These are phyloP conservation scores for Alcis repandata DNA, from an alignment of 2,888 invertebrate genomes.

Conservation along the genomic window DNA sequence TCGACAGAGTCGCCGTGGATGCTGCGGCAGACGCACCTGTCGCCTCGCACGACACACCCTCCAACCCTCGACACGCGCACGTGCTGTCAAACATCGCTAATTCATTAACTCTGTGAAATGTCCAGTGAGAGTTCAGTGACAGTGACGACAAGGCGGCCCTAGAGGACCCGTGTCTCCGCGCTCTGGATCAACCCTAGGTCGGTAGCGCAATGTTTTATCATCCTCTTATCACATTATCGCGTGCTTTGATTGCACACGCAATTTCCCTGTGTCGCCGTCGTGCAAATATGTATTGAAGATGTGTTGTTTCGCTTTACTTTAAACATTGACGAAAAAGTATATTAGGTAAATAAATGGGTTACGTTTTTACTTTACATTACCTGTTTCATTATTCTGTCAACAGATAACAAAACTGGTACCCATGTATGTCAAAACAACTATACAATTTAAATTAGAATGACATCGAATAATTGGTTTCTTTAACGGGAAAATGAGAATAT, in stretches of 20 bases:
- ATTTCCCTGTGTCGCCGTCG: constrained; percentile 60
- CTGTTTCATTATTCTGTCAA: constrained; percentile 9
- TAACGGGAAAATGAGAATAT: constrained; percentile 10
- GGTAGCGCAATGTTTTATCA: constrained; percentile 71
- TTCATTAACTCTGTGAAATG: constrained; percentile 64
- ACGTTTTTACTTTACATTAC: neutral
- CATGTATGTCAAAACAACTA: constrained; percentile 15
- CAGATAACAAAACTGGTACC: constrained; percentile 20
- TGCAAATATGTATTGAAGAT: constrained; percentile 59
- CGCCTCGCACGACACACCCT: constrained; percentile 49
- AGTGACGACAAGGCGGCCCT: constrained; percentile 62
- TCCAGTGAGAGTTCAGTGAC: constrained; percentile 74
- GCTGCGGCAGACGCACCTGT: constrained; percentile 81
- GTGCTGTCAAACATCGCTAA: constrained; percentile 53
- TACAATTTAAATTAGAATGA: constrained; percentile 19
- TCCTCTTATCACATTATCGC: constrained; percentile 69
- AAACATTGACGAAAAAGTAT: neutral
- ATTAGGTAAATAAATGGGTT: too few species aligned
- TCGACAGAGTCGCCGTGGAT: constrained; percentile 73
- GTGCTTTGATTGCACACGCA: constrained; percentile 71
- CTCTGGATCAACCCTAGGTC: constrained; percentile 76
- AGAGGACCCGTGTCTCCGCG: constrained; percentile 62
- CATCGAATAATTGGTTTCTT: constrained; percentile 4
- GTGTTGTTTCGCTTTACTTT: constrained; percentile 16
- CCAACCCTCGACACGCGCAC: constrained; percentile 51